phyloP scores from a whole-genome alignment of 37 sponge, comb jelly and placozoan genomes.

The Chondrilla cf. caribensis region DNA sequence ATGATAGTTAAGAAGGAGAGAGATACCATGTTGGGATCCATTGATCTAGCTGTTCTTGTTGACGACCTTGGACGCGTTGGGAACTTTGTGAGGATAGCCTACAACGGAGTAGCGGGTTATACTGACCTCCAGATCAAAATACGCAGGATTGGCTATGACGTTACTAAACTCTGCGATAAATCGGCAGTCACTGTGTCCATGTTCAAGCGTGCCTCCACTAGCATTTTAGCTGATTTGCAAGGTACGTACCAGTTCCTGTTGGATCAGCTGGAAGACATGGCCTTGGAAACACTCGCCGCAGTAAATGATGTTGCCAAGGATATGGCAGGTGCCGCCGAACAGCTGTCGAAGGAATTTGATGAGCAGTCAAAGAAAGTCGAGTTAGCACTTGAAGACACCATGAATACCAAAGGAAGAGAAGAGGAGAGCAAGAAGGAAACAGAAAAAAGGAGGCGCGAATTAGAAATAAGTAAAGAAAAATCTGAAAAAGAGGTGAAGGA shows the following conservation, averaged over 20 bases:
- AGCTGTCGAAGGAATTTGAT: slow-evolving; percentile 41
- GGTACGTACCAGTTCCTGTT: slow-evolving; percentile 36
- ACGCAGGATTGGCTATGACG: slow-evolving; percentile 31
- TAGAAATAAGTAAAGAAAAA: not conserved
- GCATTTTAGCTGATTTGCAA: slow-evolving; percentile 18
- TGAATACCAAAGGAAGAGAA: not conserved
- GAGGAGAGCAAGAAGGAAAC: not conserved
- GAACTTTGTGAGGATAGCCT: slow-evolving; percentile 51
- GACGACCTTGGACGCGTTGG: slow-evolving; percentile 62
- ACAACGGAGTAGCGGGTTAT: slow-evolving; percentile 55
- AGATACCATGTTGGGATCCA: slow-evolving; percentile 20
- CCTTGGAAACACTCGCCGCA: slow-evolving; percentile 19
- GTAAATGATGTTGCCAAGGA: slow-evolving; percentile 22
- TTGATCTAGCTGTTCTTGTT: slow-evolving; percentile 54
- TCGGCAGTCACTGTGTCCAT: slow-evolving; percentile 31
- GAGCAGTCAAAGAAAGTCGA: slow-evolving; percentile 32
- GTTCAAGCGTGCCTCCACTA: slow-evolving; percentile 27
- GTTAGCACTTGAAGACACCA: not conserved
- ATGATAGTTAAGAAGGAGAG: slow-evolving; percentile 15
- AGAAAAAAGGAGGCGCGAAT: not conserved
- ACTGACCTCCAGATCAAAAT: slow-evolving; percentile 44
- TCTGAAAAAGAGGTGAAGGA: not conserved
- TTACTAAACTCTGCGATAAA: slow-evolving; percentile 44
- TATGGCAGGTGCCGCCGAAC: slow-evolving; percentile 40
- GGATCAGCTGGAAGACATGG: slow-evolving; percentile 35